phyloP scores from a whole-genome alignment of 2,888 invertebrate genomes.

The Scaptomyza parva region DNA sequence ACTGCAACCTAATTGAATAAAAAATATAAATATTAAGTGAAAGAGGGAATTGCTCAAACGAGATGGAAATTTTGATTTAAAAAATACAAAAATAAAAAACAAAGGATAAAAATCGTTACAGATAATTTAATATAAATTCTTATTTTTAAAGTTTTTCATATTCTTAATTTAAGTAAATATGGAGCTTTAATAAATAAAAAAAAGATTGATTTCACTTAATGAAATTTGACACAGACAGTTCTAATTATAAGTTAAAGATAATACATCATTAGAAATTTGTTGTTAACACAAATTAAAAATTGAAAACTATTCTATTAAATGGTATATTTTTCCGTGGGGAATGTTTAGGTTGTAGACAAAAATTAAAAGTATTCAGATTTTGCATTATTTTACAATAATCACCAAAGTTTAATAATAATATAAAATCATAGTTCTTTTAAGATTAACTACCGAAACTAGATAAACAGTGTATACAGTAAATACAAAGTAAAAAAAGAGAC shows the following conservation, averaged over 20 bases:
- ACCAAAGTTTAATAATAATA: background rate
- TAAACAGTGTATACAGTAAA: background rate
- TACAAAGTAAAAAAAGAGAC: background rate
- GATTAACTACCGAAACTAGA: background rate
- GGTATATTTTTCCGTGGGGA: background rate
- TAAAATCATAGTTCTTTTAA: background rate
- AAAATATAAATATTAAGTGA: background rate
- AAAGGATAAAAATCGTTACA: too few species aligned
- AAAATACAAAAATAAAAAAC: too few species aligned
- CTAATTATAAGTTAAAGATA: too few species aligned
- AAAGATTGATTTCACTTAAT: too few species aligned
- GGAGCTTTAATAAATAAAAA: too few species aligned
- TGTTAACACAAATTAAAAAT: too few species aligned
- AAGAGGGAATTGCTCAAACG: background rate
- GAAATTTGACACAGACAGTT: too few species aligned
- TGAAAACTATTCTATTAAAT: too few species aligned
- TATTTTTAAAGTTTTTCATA: too few species aligned
- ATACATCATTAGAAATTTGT: too few species aligned
- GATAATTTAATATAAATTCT: too few species aligned
- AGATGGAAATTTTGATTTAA: background rate
- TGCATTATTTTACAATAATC: constrained; percentile 1
- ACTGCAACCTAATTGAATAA: constrained; percentile 16
- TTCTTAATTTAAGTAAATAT: too few species aligned
- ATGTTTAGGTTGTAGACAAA: background rate
- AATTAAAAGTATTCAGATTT: background rate